Base-by-base conservation (phyloP, 2,888 invertebrate genomes). In the Masnerella sp. region DNA sequence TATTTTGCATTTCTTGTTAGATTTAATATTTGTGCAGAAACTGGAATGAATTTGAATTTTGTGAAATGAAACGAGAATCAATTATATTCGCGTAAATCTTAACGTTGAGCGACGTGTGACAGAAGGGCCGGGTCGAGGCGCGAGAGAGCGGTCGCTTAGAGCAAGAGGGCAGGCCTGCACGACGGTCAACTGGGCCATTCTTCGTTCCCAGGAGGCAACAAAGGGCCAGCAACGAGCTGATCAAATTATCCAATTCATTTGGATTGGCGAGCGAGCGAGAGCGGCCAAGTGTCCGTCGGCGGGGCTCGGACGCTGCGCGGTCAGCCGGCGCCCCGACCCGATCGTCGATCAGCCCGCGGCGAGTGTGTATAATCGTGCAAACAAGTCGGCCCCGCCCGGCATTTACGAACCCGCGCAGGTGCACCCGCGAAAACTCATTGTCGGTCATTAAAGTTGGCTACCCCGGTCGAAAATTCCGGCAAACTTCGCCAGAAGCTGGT, bases 161-260 rank as follows among this genome's bases (percentile, higher is more conserved):
- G 9, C 42, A 15, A 51, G 80, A 72, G 68, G 76, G 9, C 76
- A 79, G 49, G 77, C 79, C 78, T 80, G 80, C 83, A 81, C 80
- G 83, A 82, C 80, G 83, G 83, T 81, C 82, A 84, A 82, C 81
- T 79, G 82, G 79, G 79, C 84, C 85, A 86, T 86, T 86, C 77
- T 86, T 81, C 83, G 87, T 87, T 87, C 87, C 86, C 87, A 87
- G 86, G 86, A 85, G 85, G 83, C 85, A 85, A 86, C 86, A 87
- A 87, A 86, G 84, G 85, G 85, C 84, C 85, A 85, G 83, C 86
- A 86, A 86, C 85, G 85, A 87, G 85, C 86, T 87, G 85, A 86
- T 87, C 86, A 87, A 87, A 87, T 87, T 87, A 87, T 87, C 85
- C 87, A 87, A 87, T 87, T 87, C 87, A 85, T 86, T 85, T 85